phyloP scores from a whole-genome alignment of 2,888 invertebrate genomes.

The Tricholauxania praeusta region DNA sequence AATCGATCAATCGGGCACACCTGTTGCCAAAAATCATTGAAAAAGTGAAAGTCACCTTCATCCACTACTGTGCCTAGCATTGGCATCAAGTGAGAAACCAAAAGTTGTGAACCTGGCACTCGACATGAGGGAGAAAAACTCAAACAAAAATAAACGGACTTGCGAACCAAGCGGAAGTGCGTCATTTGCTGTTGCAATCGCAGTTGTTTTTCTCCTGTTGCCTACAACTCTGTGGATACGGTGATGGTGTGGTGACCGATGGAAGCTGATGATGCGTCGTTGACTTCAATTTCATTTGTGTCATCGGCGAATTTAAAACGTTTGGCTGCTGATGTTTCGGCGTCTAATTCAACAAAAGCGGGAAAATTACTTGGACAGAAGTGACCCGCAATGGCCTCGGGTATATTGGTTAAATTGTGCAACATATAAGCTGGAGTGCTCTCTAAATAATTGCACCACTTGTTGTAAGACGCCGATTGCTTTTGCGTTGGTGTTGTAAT shows the following conservation, averaged over 20 bases:
- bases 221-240: slow-evolving; percentile 37
- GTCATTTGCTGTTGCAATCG: slow-evolving; percentile 10
- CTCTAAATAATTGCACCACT: slow-evolving; percentile 59
- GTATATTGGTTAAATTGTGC: slow-evolving; percentile 57
- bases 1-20: slow-evolving; percentile 47
- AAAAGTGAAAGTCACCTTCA: too few species aligned
- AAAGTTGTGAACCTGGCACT: too few species aligned
- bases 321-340: slow-evolving; percentile 56
- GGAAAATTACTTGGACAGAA: slow-evolving; percentile 60
- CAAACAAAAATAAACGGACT: too few species aligned
- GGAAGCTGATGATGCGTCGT: slow-evolving; percentile 26
- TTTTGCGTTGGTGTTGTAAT: not conserved
- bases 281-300: slow-evolving; percentile 27
- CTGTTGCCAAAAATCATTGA: slow-evolving; percentile 49
- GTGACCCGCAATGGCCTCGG: slow-evolving; percentile 63
- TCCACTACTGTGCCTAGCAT: too few species aligned
- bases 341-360: slow-evolving; percentile 55
- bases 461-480: slow-evolving; percentile 52
- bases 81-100: too few species aligned
- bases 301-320: slow-evolving; percentile 53
- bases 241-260: slow-evolving; percentile 25
- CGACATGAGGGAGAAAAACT: too few species aligned
- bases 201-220: not conserved
- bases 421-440: slow-evolving; percentile 57
- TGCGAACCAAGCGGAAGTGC: slow-evolving; percentile 23